Base-by-base conservation (phyloP, 2,113 vertebrate species). In the Paralichthys olivaceus region DNA sequence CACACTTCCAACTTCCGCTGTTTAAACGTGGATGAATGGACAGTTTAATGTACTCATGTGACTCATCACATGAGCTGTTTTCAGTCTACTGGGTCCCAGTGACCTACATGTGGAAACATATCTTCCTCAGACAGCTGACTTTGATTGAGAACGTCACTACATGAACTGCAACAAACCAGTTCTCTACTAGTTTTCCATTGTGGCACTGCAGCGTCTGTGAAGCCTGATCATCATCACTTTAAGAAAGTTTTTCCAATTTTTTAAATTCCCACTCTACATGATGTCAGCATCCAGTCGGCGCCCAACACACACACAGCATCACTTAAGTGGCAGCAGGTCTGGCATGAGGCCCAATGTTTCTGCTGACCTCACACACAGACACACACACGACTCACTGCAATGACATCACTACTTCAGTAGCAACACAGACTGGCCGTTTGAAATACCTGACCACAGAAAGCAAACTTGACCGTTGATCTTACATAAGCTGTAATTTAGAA, bases 261-360 rank as follows among this genome's bases (percentile, higher is more conserved):
- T 53, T 0, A 0, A 28, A 55, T 22, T n/a, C 20, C 29, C 17
- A 26, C 23, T 32, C 57, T 20, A 8, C 28, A 56, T 59, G 54
- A 76, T 28, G 58, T 75, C 69, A 81, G 69, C 26, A 2, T 0
- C 63, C 70, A 79, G 51, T 37, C 47, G 54, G 57, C 56, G 28
- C 51, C 60, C 56, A 8, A 57, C 70, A 69, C 13, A 69, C 13
- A 53, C 49, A 22, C 7, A 5, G 49, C 73, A 37, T 59, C 67
- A 53, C 81, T 67, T 77, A 74, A 78, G 62, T 74, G 65, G 75
- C 59, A 67, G 75, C 70, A 53, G 49, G 40, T 37, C 64, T 71
- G 74, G 32, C 68, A 40, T 0, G 49, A 34, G 72, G 37, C 84
- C 71, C 69, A 57, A 23, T 11, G 25, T 84, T 83, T 72, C 55